These are phyloP conservation scores for Dexiosoma caninum DNA, from an alignment of 2,888 invertebrate species.

Conservation along the genomic window DNA sequence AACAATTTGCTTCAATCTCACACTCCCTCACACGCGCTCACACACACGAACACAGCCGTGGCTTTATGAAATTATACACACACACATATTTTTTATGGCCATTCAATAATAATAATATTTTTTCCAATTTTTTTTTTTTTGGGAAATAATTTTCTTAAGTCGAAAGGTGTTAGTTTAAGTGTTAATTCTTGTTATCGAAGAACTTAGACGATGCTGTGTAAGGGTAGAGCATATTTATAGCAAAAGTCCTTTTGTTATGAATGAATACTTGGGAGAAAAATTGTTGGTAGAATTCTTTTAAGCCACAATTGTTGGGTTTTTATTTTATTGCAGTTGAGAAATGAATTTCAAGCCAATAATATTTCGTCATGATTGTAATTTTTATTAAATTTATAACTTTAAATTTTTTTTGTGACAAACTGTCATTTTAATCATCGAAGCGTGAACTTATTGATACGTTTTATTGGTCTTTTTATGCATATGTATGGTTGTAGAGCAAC, in stretches of 20 bases:
- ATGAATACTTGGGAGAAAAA: slow-evolving; percentile 14
- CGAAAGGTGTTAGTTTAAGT: slow-evolving; percentile 53
- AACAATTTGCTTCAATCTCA: slow-evolving; percentile 32
- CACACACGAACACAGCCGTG: background rate
- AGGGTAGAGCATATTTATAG: background rate
- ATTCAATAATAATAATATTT: slow-evolving; percentile 53
- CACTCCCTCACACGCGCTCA: too few species aligned
- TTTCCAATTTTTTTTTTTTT: background rate
- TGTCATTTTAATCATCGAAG: slow-evolving; percentile 43
- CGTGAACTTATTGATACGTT: slow-evolving; percentile 24
- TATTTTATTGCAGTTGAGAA: background rate
- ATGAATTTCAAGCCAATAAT: slow-evolving; percentile 2
- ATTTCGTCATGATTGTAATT: slow-evolving; percentile 38
- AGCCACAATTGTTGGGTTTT: background rate
- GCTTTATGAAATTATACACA: background rate
- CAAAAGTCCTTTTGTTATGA: slow-evolving; percentile 6
- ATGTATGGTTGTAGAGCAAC: slow-evolving; percentile 1
- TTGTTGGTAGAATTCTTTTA: slow-evolving; percentile 2
- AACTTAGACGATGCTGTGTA: background rate
- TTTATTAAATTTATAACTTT: slow-evolving; percentile 12
- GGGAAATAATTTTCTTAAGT: background rate
- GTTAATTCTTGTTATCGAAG: slow-evolving; percentile 25
- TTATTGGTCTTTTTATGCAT: background rate
- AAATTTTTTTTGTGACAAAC: slow-evolving; percentile 25
- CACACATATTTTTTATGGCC: slow-evolving; percentile 48